Conservation (phyloP, 2,113 vertebrate genomes). For the Pachypanchax playfairii region DNA sequence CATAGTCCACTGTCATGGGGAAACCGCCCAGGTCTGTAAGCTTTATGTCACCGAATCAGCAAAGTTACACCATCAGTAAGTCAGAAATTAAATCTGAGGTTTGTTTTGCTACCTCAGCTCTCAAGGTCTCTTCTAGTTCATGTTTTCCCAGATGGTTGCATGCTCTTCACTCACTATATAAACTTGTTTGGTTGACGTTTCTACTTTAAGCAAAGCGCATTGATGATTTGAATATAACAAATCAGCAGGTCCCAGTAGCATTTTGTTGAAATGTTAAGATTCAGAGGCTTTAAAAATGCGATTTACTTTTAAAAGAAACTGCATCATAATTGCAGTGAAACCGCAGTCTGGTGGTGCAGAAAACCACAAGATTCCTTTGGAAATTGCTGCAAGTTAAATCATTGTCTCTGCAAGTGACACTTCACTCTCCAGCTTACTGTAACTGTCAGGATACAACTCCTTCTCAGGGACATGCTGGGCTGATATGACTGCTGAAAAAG, state of each 20-base stretch:
- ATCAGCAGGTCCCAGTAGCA: not conserved
- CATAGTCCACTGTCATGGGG: not conserved
- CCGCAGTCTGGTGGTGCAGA: not conserved
- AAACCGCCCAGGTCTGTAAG: not conserved
- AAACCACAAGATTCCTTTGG: not conserved
- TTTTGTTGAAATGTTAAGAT: constrained; percentile 1
- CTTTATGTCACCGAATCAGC: not conserved
- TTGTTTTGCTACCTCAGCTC: not conserved
- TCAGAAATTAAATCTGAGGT: not conserved
- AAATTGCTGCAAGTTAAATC: not conserved
- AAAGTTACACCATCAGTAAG: not conserved
- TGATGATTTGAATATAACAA: not conserved
- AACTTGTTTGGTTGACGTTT: constrained; percentile 1
- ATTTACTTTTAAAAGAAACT: not conserved
- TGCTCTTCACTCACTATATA: too few species aligned
- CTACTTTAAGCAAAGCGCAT: too few species aligned
- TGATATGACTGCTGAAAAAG: constrained; percentile 39
- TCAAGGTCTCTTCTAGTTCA: too few species aligned
- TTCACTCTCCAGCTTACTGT: not conserved
- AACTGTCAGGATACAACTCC: constrained; percentile 7
- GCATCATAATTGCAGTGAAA: constrained; percentile 8
- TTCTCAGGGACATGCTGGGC: not conserved
- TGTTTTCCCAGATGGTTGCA: too few species aligned
- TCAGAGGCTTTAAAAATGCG: not conserved
- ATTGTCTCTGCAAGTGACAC: not conserved